Evolutionary conservation across 2,797 vertebrate species (phyloP).

Genomic region (Tympanoctomys barrerae): DNA sequence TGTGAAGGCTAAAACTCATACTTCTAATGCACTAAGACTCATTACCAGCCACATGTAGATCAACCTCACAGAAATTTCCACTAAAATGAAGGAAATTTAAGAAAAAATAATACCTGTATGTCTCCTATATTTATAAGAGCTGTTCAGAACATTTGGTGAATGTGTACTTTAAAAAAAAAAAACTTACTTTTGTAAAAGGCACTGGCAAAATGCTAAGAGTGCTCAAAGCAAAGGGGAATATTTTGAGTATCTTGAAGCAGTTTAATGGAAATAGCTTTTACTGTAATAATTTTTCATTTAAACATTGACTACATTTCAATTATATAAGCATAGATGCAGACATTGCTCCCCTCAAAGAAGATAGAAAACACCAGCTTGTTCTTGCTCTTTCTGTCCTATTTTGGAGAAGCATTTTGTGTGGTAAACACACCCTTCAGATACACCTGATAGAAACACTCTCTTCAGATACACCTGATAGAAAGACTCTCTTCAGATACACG

Average conservation of each 20-base stretch:
- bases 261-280: not conserved
- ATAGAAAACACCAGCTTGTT: not conserved
- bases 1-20: not conserved
- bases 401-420: not conserved
- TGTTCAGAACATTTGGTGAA: not conserved
- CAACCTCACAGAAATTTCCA: not conserved
- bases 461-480: too few species aligned
- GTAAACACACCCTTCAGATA: not conserved
- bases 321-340: not conserved
- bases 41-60: not conserved
- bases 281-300: not conserved
- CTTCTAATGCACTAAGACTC: not conserved
- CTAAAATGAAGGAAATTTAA: constrained; percentile 26
- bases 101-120: not conserved
- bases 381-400: not conserved
- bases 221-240: not conserved
- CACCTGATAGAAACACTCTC: too few species aligned
- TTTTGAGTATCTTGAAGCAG: not conserved
- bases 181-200: not conserved
- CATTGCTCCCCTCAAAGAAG: not conserved
- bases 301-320: not conserved
- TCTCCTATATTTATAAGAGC: not conserved
- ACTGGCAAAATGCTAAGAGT: not conserved
- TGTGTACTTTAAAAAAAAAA: not conserved
- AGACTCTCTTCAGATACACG: too few species aligned